Evolutionary conservation across 2,888 invertebrate species (phyloP).

Genomic region (Calephelis perditalis): DNA sequence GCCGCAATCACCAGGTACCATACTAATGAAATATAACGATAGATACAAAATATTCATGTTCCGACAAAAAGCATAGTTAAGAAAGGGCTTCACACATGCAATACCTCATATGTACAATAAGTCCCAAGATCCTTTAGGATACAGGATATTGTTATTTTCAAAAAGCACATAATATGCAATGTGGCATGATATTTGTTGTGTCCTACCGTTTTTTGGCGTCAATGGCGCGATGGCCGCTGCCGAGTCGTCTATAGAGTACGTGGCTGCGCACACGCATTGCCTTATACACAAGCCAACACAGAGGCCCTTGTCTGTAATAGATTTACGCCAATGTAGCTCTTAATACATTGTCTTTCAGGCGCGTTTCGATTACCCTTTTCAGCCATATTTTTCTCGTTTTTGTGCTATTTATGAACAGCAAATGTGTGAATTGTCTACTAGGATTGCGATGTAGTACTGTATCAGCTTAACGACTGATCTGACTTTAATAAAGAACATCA

Average conservation of each 20-base stretch:
- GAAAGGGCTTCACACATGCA: not conserved
- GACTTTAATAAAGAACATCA: not conserved
- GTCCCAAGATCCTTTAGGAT: constrained; percentile 7
- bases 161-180: constrained; percentile 8
- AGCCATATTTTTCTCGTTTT: not conserved
- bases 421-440: constrained; percentile 15
- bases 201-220: constrained; percentile 50
- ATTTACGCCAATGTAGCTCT: constrained; percentile 42
- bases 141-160: constrained; percentile 14
- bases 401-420: constrained; percentile 3
- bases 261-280: constrained; percentile 67
- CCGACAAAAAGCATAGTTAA: constrained; percentile 3
- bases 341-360: constrained; percentile 10
- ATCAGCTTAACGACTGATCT: not conserved
- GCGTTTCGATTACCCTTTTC: not conserved
- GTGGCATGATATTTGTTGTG: constrained; percentile 21
- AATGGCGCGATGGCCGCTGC: constrained; percentile 51
- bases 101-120: not conserved
- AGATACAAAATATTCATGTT: not conserved
- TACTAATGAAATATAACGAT: not conserved
- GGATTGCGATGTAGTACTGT: not conserved
- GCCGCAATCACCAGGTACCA: no score
- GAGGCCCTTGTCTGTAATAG: constrained; percentile 66
- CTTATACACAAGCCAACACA: constrained; percentile 73
- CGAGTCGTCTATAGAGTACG: constrained; percentile 61